These are phyloP conservation scores for Epinephelus cyanopodus DNA, from an alignment of 2,113 vertebrate species.

Conservation along the genomic window DNA sequence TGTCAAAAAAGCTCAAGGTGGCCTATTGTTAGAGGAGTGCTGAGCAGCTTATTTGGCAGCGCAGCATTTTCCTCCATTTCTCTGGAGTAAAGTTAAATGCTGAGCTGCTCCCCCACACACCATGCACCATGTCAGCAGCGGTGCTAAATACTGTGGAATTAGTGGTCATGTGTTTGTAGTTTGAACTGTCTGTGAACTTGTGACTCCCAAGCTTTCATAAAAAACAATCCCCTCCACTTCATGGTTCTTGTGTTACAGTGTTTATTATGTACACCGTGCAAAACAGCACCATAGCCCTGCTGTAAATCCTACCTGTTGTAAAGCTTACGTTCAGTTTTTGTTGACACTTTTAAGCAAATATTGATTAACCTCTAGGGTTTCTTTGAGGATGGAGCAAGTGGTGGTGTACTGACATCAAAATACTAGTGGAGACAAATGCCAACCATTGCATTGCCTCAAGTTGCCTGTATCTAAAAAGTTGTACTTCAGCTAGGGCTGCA, in stretches of 20 bases:
- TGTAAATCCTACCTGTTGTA: background rate
- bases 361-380: background rate
- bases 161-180: slow-evolving; percentile 33
- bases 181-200: slow-evolving; percentile 45
- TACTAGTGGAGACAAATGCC: too few relatives aligned
- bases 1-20: slow-evolving; percentile 58
- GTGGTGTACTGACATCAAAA: background rate
- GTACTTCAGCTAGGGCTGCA: too few relatives aligned
- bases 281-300: background rate
- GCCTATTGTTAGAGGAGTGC: slow-evolving; percentile 49
- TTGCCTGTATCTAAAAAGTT: too few relatives aligned
- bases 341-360: background rate
- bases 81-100: slow-evolving; percentile 32
- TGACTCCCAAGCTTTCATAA: slow-evolving; percentile 14
- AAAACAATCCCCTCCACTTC: background rate
- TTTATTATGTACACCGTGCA: background rate
- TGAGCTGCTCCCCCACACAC: slow-evolving; percentile 8
- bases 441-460: too few relatives aligned
- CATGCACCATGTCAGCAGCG: slow-evolving; percentile 12
- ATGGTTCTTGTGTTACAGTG: background rate
- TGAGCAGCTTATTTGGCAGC: slow-evolving; percentile 47
- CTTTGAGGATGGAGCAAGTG: background rate
- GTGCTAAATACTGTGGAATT: slow-evolving; percentile 50
- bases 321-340: background rate
- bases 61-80: slow-evolving; percentile 26